Evolutionary conservation across 2,113 vertebrate species (phyloP).

Genomic region (Pterocles orientalis): DNA sequence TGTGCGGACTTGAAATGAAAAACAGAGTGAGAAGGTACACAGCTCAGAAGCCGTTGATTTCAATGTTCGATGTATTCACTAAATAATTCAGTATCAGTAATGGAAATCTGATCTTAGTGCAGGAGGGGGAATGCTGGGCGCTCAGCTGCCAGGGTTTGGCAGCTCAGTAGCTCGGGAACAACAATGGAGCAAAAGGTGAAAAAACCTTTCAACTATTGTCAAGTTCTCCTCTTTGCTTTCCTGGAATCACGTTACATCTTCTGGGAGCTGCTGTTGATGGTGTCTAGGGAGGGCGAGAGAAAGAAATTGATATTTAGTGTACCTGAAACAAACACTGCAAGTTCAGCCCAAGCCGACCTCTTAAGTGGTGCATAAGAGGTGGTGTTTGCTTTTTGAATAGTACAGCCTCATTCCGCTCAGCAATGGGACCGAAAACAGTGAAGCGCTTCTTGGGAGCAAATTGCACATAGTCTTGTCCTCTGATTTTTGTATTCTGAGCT

Average conservation of each 20-base stretch:
- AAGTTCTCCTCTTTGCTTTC: conserved; percentile 43
- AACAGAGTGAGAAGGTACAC: background rate
- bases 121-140: background rate
- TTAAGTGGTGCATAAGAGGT: background rate
- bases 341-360: conserved; percentile 1
- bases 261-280: background rate
- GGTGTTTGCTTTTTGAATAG: conserved; percentile 46
- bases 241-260: conserved; percentile 38
- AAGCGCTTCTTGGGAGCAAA: background rate
- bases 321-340: conserved; percentile 41
- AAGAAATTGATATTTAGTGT: background rate
- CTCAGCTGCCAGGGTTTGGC: conserved; percentile 13
- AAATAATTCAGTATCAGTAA: conserved; percentile 81
- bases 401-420: background rate
- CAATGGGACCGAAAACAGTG: background rate
- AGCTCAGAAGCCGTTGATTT: conserved; percentile 39
- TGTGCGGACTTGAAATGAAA: background rate
- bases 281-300: too few species aligned
- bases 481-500: background rate
- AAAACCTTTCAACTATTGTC: conserved; percentile 53
- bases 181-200: conserved; percentile 60
- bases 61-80: conserved; percentile 53
- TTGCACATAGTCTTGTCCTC: background rate
- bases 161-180: conserved; percentile 55
- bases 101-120: conserved; percentile 67